Evolutionary conservation across 2,888 invertebrate species (phyloP).

Genomic region (Temnothorax ravouxi): DNA sequence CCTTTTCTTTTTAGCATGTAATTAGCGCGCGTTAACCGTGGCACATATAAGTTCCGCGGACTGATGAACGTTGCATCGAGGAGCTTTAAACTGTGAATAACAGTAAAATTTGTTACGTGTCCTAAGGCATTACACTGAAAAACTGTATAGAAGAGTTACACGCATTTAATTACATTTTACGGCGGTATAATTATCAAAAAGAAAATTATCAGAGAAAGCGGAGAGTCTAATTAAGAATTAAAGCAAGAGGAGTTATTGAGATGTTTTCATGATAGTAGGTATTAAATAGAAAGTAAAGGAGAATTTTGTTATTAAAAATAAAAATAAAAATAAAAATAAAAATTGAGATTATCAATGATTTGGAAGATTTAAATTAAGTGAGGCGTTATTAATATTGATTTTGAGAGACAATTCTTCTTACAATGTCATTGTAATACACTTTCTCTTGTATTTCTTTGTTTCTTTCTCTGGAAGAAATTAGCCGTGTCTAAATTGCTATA

Average conservation of each 20-base stretch:
- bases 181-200: neutral
- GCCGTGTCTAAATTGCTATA: neutral
- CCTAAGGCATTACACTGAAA: neutral
- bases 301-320: neutral
- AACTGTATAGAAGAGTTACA: neutral
- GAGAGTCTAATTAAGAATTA: neutral
- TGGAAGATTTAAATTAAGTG: neutral
- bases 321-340: too few relatives aligned
- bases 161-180: constrained; percentile 16
- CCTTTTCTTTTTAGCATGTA: constrained; percentile 25
- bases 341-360: neutral
- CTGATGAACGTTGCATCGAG: constrained; percentile 1
- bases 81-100: neutral
- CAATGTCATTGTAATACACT: neutral
- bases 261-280: neutral
- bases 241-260: neutral
- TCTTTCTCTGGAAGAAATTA: neutral
- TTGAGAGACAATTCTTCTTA: too few relatives aligned
- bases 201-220: neutral
- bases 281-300: neutral
- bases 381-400: neutral
- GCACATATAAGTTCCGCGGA: constrained; percentile 9
- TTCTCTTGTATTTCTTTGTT: neutral
- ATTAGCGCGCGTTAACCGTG: constrained; percentile 32
- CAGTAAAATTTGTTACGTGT: neutral